Evolutionary conservation across 2,888 invertebrate species (phyloP).

Genomic region (Aphrophora alni): DNA sequence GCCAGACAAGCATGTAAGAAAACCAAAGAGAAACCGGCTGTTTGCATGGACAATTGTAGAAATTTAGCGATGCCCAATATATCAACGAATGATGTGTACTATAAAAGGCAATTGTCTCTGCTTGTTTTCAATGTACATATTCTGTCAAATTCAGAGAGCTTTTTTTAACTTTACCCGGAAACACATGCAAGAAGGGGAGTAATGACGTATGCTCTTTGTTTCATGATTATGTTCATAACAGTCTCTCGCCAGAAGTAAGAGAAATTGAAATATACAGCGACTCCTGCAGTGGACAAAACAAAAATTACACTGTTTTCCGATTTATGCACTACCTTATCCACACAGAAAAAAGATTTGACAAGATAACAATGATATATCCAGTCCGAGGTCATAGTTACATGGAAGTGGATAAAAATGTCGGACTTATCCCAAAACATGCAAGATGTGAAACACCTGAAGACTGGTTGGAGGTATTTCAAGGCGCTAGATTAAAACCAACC

Average conservation of each 20-base stretch:
- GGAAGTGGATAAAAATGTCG: conserved; percentile 24
- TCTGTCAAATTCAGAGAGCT: conserved; percentile 16
- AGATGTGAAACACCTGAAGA: conserved; percentile 24
- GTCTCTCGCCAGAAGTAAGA: conserved; percentile 3
- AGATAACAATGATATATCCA: conserved; percentile 19
- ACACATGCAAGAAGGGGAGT: background rate
- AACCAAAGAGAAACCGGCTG: background rate
- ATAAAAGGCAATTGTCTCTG: conserved; percentile 10
- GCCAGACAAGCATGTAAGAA: conserved; percentile 2
- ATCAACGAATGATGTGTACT: conserved; percentile 10
- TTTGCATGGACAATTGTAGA: background rate
- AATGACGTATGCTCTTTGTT: conserved; percentile 19
- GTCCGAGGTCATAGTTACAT: conserved; percentile 18
- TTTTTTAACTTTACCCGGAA: conserved; percentile 15
- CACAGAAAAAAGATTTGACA: conserved; percentile 11
- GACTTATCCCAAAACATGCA: conserved; percentile 27
- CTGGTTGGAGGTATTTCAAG: conserved; percentile 12
- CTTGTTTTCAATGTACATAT: conserved; percentile 15
- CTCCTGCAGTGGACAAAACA: conserved; percentile 15
- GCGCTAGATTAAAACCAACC: conserved; percentile 24
- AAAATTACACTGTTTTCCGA: conserved; percentile 14
- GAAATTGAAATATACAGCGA: conserved; percentile 16
- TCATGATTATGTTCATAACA: conserved; percentile 19
- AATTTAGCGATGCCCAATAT: background rate
- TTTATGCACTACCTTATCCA: conserved; percentile 18